These are phyloP conservation scores for Macaria liturata DNA, from an alignment of 2,888 invertebrate species.

Conservation along the genomic window DNA sequence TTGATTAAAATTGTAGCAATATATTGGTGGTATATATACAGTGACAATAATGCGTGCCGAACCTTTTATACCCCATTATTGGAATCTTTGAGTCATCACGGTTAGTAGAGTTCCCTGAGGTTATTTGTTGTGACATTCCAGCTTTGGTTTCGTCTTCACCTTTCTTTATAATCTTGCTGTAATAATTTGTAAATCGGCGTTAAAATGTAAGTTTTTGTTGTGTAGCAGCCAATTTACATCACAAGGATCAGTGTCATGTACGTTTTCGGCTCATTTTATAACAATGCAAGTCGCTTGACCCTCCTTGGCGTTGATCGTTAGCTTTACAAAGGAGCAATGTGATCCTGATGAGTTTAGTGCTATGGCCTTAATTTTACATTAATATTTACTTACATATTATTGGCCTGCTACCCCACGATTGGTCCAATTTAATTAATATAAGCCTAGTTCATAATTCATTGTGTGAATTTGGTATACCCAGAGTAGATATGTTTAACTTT, in stretches of 20 bases:
- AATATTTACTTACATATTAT: constrained; percentile 1
- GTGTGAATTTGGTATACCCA: not conserved
- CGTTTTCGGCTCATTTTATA: constrained; percentile 23
- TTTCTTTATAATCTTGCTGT: not conserved
- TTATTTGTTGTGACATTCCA: constrained; percentile 78
- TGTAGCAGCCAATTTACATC: not conserved
- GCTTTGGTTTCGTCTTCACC: not conserved
- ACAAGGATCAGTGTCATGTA: constrained; percentile 1
- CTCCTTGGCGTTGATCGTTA: constrained; percentile 65
- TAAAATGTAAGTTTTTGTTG: not conserved
- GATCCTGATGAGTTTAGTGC: constrained; percentile 22
- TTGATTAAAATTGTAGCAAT: constrained; percentile 70
- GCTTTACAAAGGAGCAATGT: constrained; percentile 49
- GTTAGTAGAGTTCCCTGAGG: constrained; percentile 77
- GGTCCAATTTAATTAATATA: not conserved
- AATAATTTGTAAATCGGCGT: not conserved
- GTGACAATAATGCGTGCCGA: constrained; percentile 82
- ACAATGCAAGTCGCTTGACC: constrained; percentile 40
- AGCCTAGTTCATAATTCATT: not conserved
- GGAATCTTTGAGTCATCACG: constrained; percentile 75
- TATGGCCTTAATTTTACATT: not conserved
- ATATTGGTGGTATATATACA: constrained; percentile 64
- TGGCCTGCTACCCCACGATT: not conserved
- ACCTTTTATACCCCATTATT: constrained; percentile 75
- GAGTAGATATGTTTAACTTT: not conserved